Evolutionary conservation across 2,888 invertebrate species (phyloP), one percentile per base, ranked within the genome.

Genomic region (Carabus problematicus): DNA sequence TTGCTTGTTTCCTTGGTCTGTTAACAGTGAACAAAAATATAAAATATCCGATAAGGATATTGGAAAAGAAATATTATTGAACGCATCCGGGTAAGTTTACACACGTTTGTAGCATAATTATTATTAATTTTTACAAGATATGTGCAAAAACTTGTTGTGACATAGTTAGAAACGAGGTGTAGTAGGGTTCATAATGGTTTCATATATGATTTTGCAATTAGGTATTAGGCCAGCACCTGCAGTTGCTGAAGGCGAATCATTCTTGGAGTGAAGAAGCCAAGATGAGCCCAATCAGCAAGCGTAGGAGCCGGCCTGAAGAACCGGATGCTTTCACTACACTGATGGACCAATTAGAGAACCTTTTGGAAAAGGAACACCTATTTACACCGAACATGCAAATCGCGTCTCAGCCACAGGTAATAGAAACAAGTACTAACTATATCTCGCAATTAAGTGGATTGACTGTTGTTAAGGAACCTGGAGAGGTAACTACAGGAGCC

Each of bases 401-500:
- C 41, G 74, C 76, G 69, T 72, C 73, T 55, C 64, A 64, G 43
- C 55, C 55, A 12, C 45, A 64, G 64, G 64, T 64, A 56, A 40
- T 9, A 29, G 2, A 29, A 29, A 29, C 29, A 29, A 29, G 29
- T 29, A 29, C 29, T 29, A 29, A 29, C 29, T 29, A 29, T 29
- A 29, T 29, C 6, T 6, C 29, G 29, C 6, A 29, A 29, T 2
- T 29, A 29, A 29, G 29, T 45, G 2, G 45, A 11, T 45, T 45
- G 14, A 12, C 14, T 45, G 16, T 16, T 41, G 11, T 47, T 58
- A 40, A 78, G 63, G 76, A 74, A 72, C 72, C 76, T 75, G 87
- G 89, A 72, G 93, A 93, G 79, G 91, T 92, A 76, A 91, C 91
- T 61, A 87, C 88, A 63, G 89, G 89, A 56, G 90, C 90, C 55